Conservation (phyloP, 2,888 invertebrate genomes). For the Acleris sparsana region DNA sequence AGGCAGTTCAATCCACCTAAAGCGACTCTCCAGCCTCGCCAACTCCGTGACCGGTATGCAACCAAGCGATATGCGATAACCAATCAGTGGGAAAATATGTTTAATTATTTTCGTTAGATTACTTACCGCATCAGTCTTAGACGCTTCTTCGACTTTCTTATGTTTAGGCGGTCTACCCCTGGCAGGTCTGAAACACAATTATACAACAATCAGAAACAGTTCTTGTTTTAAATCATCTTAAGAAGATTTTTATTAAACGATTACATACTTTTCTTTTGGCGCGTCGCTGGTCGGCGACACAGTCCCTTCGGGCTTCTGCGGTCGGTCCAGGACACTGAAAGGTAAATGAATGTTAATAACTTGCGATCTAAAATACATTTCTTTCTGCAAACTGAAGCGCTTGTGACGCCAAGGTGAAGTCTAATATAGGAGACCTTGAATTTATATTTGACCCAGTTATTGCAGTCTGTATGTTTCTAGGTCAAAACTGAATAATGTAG, state of each 20-base stretch:
- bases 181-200: conserved; percentile 47
- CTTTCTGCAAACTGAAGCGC: too few species aligned
- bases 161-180: conserved; percentile 75
- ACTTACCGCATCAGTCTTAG: conserved; percentile 67
- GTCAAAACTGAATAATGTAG: too few species aligned
- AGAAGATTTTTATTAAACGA: conserved; percentile 10
- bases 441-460: conserved; percentile 5
- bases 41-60: too few species aligned
- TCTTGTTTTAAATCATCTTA: background rate
- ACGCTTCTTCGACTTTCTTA: conserved; percentile 70
- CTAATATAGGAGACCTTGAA: background rate
- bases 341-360: conserved; percentile 64
- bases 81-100: too few species aligned
- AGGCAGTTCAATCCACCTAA: too few species aligned
- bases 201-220: background rate
- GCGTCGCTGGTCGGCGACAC: conserved; percentile 65
- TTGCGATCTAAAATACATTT: background rate
- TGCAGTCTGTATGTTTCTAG: too few species aligned
- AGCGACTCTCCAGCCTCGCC: too few species aligned
- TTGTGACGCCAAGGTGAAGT: conserved; percentile 4
- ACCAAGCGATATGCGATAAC: too few species aligned
- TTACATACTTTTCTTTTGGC: conserved; percentile 61
- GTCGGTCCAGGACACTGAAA: conserved; percentile 59
- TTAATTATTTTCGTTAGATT: too few species aligned
- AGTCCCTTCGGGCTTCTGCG: conserved; percentile 56